phyloP scores from a whole-genome alignment of 2,888 invertebrate genomes.

The Lysandra coridon region DNA sequence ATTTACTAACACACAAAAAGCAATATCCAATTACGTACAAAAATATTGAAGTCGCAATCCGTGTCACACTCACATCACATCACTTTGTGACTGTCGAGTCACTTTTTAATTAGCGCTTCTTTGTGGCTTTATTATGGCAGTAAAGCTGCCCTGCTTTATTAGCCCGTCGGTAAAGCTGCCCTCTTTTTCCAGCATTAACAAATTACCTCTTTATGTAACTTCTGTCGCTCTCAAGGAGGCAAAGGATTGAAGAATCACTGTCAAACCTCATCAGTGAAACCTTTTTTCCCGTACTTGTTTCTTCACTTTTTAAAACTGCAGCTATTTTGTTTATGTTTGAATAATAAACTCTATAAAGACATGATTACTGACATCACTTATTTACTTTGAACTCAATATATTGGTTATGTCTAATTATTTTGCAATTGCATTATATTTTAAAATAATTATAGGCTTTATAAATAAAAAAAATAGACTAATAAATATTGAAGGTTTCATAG shows the following conservation, averaged over 20 bases:
- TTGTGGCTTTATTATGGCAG: conserved; percentile 61
- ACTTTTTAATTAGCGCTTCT: conserved; percentile 79
- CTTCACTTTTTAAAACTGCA: too few species aligned
- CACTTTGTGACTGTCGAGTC: conserved; percentile 75
- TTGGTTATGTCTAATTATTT: not conserved
- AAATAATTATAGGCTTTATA: not conserved
- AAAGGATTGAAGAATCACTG: conserved; percentile 21
- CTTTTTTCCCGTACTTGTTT: not conserved
- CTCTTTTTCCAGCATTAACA: conserved; percentile 56
- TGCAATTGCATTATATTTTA: not conserved
- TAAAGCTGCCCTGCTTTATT: conserved; percentile 47
- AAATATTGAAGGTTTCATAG: not conserved
- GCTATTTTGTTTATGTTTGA: not conserved
- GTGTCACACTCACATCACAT: conserved; percentile 36
- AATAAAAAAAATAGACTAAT: not conserved
- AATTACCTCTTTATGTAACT: conserved; percentile 48
- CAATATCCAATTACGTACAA: not conserved
- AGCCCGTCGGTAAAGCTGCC: conserved; percentile 55
- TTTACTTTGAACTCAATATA: not conserved
- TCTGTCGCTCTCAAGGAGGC: conserved; percentile 26
- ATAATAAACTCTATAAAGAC: too few species aligned
- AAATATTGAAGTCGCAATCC: not conserved
- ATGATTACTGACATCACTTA: not conserved
- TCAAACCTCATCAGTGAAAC: conserved; percentile 4
- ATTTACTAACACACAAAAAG: not conserved